Base-by-base conservation (phyloP, 53 echinoderm and acorn worm species). In the Stichopus horrens region DNA sequence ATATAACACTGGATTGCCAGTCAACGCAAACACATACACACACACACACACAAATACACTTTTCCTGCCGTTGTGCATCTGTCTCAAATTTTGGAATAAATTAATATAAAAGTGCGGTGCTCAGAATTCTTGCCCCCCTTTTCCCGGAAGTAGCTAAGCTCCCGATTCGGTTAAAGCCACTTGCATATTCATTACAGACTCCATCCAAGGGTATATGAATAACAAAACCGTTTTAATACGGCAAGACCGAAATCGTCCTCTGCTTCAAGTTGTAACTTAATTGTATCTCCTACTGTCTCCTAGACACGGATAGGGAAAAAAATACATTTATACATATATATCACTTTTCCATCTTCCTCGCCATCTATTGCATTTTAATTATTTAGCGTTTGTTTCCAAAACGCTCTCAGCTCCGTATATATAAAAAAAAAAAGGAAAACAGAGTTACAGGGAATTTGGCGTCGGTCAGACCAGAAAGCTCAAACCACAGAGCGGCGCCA, bases 311-410 rank as follows among this genome's bases (percentile, higher is more conserved):
- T 56, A n/a, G 19, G 0, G 2, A 37, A 37, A 37, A 37, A 37
- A 37, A 37, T 37, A 37, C 37, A 37, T 37, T 1, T 2, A 37
- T 37, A 37, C 2, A 37, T 37, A 81, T 56, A 81, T 81, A 81
- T 56, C 58, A 81, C n/a, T 58, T 20, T 81, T 57, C 56, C 56
- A 81, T 81, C 81, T 81, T 20, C 81, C 22, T 81, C n/a, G 56
- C 81, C 58, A 81, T 56, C 81, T 81, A 81, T 81, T 81, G 81
- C 81, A 81, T 81, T 81, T 81, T 81, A 81, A 81, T 81, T 81
- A 81, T 81, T 58, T 81, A 81, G 81, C 81, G 57, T 81, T 56
- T 81, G 81, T 81, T 81, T 81, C 23, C 81, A 58, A 81, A 81
- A 81, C 58, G 21, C 56, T 58, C 81, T 81, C n/a, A 21, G 19